Evolutionary conservation across 2,888 invertebrate genomes (phyloP), one percentile per base, ranked within the genome.

Genomic region (Brachyopa scutellaris): DNA sequence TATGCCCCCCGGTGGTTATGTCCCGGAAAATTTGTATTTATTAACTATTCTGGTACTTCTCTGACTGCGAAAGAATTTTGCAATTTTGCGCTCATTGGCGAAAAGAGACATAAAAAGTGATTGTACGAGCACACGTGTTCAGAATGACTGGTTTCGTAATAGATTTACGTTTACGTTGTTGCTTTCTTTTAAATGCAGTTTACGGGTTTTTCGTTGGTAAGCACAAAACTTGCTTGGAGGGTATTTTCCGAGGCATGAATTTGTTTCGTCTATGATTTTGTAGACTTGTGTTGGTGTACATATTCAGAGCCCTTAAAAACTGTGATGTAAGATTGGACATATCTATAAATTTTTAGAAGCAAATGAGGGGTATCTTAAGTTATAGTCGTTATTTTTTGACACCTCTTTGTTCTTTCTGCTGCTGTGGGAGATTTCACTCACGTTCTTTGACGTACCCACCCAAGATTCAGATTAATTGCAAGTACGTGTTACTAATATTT

Each of bases 11-110:
- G 45, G 66, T 47, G 49, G 64, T 57, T 31, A 59, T 61, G 61
- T 47, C 67, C 47, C 38, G 40, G 66, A 79, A 79, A 67, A 67
- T 62, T 74, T 11, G 47, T 38, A 45, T 59, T 61, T 74, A 67
- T 67, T 67, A 45, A 42, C 47, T 47, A 38, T 19, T 36, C 26
- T 31, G 49, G 21, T 38, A 49, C 21, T 70, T 70, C 51, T 70
- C 40, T 31, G 59, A 40, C 15, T 49, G 59, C n/a, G n/a, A n/a
- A 40, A 26, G 31, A 31, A 33, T 61, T 21, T 49, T 61, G 15
- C 31, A 61, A 33, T 70, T 61, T 29, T 49, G 57, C n/a, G 38
- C 47, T 19, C 26, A 59, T 13, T 29, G 29, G 47, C 38, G 13
- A 11, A 36, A 55, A 21, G 42, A 33, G 8, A 49, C 1, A 51